Conservation (phyloP, 1,140 invertebrate species). For the Pectinophora gossypiella region DNA sequence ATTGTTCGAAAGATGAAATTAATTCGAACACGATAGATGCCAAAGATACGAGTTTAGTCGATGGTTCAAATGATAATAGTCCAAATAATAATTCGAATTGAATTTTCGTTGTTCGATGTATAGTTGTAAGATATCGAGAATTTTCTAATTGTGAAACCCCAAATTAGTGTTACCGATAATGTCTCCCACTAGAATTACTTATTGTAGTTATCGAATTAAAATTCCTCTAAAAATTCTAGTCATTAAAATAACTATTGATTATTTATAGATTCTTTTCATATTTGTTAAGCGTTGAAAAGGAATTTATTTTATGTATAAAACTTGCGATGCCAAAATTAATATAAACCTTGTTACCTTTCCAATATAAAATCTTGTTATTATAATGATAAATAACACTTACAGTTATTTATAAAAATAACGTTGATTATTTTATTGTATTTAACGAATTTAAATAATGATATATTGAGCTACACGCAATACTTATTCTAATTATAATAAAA, state of each 20-base stretch:
- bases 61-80: conserved; percentile 45
- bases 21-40: conserved; percentile 55
- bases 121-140: not conserved
- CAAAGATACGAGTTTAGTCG: conserved; percentile 31
- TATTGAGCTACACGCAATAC: too few species aligned
- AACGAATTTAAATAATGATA: too few species aligned
- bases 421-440: too few species aligned
- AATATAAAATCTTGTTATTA: too few species aligned
- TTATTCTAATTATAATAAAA: too few species aligned
- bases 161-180: conserved; percentile 10
- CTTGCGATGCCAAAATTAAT: too few species aligned
- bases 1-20: conserved; percentile 47
- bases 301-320: too few species aligned
- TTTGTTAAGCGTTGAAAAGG: too few species aligned
- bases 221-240: not conserved
- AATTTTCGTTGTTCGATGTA: conserved; percentile 15
- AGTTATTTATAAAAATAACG: too few species aligned
- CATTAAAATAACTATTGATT: not conserved
- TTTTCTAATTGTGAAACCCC: conserved; percentile 32
- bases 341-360: too few species aligned
- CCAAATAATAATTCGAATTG: conserved; percentile 63
- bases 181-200: conserved; percentile 28
- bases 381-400: too few species aligned
- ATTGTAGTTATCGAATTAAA: not conserved
- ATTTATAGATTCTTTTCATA: not conserved